phyloP scores from a whole-genome alignment of 1,140 invertebrate species.

The Apolygus lucorum region DNA sequence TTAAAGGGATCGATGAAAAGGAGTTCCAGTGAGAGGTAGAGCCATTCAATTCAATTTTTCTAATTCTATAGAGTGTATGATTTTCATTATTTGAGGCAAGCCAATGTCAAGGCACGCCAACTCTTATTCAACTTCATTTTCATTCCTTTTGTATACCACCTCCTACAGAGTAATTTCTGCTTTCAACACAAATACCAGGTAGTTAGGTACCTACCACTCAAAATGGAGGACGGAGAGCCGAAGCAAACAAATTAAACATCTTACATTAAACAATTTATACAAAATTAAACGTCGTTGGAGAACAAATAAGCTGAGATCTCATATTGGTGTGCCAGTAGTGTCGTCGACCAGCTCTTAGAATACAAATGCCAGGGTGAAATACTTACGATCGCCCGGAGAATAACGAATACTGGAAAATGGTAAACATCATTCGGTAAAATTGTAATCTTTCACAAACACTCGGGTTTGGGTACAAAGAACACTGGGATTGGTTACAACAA shows the following conservation, averaged over 20 bases:
- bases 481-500: background rate
- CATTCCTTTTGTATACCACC: no score
- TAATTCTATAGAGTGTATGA: no score
- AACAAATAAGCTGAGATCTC: slow-evolving; percentile 9
- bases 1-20: no score
- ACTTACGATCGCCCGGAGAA: slow-evolving; percentile 57
- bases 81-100: no score
- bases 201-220: background rate
- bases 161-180: no score
- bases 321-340: background rate
- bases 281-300: background rate
- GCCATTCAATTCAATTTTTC: no score
- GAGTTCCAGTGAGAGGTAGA: no score
- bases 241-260: background rate
- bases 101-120: no score
- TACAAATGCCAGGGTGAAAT: background rate
- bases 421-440: no score
- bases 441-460: slow-evolving; percentile 23
- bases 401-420: slow-evolving; percentile 67
- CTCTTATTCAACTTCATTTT: no score
- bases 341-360: slow-evolving; percentile 3
- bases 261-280: background rate
- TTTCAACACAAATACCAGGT: no score
- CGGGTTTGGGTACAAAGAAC: slow-evolving; percentile 10
- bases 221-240: background rate